phyloP scores from a whole-genome alignment of 2,113 vertebrate species.

The Calyptommatus sinebrachiatus region DNA sequence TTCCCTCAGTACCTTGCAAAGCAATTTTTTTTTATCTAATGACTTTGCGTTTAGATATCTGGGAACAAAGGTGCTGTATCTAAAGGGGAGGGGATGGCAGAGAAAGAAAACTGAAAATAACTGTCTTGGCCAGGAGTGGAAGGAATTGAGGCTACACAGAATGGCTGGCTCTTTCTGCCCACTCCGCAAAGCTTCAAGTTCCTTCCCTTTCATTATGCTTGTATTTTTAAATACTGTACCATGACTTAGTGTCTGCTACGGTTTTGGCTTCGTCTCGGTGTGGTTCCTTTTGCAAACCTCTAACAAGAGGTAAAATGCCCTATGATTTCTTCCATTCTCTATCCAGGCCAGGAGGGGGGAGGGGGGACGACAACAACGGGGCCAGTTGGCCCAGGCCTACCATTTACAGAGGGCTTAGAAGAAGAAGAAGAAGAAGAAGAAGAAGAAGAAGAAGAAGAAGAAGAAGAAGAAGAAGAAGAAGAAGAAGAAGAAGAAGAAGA shows the following conservation, averaged over 20 bases:
- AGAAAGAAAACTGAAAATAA: slow-evolving; percentile 48
- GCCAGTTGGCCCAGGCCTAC: no score
- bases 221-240: slow-evolving; percentile 46
- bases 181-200: slow-evolving; percentile 49
- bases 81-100: slow-evolving; percentile 33
- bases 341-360: no score
- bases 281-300: slow-evolving; percentile 35
- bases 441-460: no score
- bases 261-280: slow-evolving; percentile 28
- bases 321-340: slow-evolving; percentile 8
- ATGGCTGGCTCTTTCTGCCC: slow-evolving; percentile 54
- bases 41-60: slow-evolving; percentile 58
- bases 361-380: no score
- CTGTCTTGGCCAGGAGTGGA: slow-evolving; percentile 24
- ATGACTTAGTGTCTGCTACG: slow-evolving; percentile 29
- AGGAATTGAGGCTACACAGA: slow-evolving; percentile 51
- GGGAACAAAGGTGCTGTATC: slow-evolving; percentile 53
- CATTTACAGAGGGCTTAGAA: no score
- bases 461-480: no score
- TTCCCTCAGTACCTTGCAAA: slow-evolving; percentile 42
- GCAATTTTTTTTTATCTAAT: slow-evolving; percentile 64
- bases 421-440: no score
- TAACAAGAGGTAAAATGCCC: slow-evolving; percentile 27
- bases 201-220: slow-evolving; percentile 49
- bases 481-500: no score